These are phyloP conservation scores for Falco novaeseelandiae DNA, from an alignment of 2,797 vertebrate species.

Conservation along the genomic window DNA sequence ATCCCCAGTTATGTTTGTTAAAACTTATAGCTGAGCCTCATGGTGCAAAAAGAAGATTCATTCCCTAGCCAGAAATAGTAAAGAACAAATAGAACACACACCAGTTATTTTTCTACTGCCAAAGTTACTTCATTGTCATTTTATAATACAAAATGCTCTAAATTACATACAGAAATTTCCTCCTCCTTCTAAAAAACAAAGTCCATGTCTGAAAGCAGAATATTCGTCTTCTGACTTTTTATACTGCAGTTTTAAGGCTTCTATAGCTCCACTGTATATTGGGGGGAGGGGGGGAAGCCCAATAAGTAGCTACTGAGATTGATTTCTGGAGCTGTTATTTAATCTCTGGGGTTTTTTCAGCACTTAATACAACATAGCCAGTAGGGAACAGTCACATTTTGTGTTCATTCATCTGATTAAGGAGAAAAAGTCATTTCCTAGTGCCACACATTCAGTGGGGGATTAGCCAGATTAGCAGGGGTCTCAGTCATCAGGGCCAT, in stretches of 20 bases:
- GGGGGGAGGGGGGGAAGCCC: background rate
- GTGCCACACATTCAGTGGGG: rapidly evolving
- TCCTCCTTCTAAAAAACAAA: background rate
- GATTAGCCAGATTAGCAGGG: background rate
- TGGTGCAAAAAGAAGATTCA: background rate
- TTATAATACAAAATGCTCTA: background rate
- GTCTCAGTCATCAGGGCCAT: background rate
- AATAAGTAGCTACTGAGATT: background rate
- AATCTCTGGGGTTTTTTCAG: background rate
- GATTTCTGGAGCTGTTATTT: conserved; percentile 7
- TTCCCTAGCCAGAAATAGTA: background rate
- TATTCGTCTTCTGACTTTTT: background rate
- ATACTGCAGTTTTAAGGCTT: background rate
- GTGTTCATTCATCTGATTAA: conserved; percentile 6
- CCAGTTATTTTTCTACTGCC: background rate
- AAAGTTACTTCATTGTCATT: background rate
- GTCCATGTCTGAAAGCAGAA: background rate
- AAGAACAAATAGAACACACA: background rate
- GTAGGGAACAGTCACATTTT: background rate
- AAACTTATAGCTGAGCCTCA: background rate
- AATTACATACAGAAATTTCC: background rate
- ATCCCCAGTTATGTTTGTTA: background rate
- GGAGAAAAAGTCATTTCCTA: background rate
- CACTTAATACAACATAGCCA: background rate
- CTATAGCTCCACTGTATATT: background rate